Conservation (phyloP, 2,797 vertebrate species). For the Merluccius polli region DNA sequence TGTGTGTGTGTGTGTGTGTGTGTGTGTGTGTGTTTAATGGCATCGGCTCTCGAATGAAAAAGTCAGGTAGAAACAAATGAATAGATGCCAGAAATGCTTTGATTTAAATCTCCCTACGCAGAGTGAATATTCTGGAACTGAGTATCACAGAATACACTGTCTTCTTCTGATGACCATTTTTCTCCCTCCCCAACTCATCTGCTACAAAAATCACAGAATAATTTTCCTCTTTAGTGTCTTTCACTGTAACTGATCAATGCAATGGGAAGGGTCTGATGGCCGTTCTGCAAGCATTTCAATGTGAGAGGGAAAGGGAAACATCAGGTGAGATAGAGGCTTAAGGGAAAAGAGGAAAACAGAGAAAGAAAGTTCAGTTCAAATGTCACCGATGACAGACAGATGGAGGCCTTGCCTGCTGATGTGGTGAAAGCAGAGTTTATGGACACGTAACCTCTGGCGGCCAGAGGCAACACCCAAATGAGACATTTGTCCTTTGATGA, state of each 20-base stretch:
- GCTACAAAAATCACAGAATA: conserved; percentile 70
- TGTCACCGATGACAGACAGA: background rate
- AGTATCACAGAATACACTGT: too few species aligned
- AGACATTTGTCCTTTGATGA: background rate
- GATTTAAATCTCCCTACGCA: too few species aligned
- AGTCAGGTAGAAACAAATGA: too few species aligned
- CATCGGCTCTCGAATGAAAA: too few species aligned
- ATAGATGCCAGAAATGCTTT: too few species aligned
- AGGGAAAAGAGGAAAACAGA: background rate
- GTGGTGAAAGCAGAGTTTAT: too few species aligned
- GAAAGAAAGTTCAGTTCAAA: background rate
- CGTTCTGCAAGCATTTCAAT: background rate
- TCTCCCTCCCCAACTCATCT: conserved; percentile 51
- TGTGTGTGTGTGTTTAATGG: too few species aligned
- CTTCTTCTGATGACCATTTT: conserved; percentile 28
- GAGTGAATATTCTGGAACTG: too few species aligned
- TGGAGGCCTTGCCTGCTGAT: background rate
- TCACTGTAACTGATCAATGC: conserved; percentile 78
- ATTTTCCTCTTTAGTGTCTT: conserved; percentile 71
- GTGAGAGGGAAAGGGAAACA: conserved; percentile 4
- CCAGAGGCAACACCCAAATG: background rate
- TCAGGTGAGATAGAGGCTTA: background rate
- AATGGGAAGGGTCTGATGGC: conserved; percentile 71
- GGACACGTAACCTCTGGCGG: background rate
- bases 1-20: conserved; percentile 10